Conservation (phyloP, 2,113 vertebrate species). For the Oncorhynchus keta region DNA sequence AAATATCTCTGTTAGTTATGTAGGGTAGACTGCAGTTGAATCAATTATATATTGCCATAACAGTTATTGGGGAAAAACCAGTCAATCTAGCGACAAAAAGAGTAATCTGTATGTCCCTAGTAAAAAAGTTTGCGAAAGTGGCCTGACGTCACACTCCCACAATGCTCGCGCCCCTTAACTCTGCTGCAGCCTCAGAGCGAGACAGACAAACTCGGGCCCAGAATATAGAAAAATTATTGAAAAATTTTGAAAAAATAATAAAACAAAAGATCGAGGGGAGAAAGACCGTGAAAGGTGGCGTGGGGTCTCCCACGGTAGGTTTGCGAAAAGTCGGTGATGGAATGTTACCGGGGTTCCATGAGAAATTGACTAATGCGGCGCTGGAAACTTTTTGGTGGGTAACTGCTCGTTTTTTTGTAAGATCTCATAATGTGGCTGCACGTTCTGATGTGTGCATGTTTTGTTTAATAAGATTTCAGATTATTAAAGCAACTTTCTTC, state of each 20-base stretch:
- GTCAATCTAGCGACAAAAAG: constrained; percentile 1
- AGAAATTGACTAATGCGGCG: constrained; percentile 74
- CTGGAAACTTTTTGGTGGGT: constrained; percentile 81
- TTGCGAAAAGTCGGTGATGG: constrained; percentile 63
- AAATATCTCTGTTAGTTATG: background rate
- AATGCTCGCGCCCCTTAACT: constrained; percentile 82
- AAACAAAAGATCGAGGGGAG: constrained; percentile 47
- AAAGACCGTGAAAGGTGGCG: constrained; percentile 52
- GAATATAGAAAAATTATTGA: constrained; percentile 66
- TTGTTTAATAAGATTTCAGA: constrained; percentile 41
- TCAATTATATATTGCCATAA: background rate
- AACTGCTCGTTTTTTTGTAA: constrained; percentile 58
- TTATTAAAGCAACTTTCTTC: constrained; percentile 14
- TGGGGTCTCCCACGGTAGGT: constrained; percentile 68
- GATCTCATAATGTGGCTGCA: constrained; percentile 62
- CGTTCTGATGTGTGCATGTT: constrained; percentile 57
- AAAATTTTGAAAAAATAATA: constrained; percentile 58
- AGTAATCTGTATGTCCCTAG: constrained; percentile 46
- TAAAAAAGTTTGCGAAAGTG: constrained; percentile 81
- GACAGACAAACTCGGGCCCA: constrained; percentile 74
- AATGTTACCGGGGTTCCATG: constrained; percentile 70
- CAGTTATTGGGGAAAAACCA: background rate
- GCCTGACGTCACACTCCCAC: constrained; percentile 83
- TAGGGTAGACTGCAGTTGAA: background rate
- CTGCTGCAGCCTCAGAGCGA: constrained; percentile 75